A percentile compares a stretch with the other conserved stretches of the same genome.
Evolutionary conservation across 2,797 vertebrate species (phyloP).

Genomic region (Furcifer pardalis): DNA sequence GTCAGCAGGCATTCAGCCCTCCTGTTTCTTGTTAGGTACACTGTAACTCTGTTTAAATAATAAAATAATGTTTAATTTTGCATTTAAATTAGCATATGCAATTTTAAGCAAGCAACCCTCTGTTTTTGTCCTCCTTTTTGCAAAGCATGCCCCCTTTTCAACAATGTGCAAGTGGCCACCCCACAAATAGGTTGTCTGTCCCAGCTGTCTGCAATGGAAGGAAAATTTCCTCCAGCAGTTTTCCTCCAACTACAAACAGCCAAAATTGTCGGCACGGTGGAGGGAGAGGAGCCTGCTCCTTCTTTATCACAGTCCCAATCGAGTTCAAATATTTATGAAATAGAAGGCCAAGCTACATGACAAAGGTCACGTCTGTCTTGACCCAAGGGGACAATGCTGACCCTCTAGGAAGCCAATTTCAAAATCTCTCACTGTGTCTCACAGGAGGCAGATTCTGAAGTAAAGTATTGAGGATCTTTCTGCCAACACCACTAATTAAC

Average conservation of each 20-base stretch:
- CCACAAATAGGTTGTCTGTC: too few species aligned
- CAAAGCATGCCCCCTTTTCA: too few species aligned
- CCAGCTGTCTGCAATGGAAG: too few species aligned
- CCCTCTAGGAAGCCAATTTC: background rate
- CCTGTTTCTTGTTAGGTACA: too few species aligned
- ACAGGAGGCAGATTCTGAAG: background rate
- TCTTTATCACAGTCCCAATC: background rate
- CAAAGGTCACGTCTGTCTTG: background rate
- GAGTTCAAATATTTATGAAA: background rate
- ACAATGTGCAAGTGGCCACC: too few species aligned
- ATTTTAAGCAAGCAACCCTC: too few species aligned
- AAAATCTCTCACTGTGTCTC: background rate
- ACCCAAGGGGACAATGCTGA: constrained; percentile 2
- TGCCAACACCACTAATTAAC: constrained; percentile 22
- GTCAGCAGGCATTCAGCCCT: too few species aligned
- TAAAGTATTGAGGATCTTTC: background rate
- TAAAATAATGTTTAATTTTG: too few species aligned
- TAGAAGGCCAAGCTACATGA: background rate
- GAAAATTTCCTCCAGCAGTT: background rate
- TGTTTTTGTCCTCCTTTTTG: too few species aligned
- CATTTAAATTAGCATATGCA: too few species aligned
- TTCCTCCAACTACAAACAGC: background rate
- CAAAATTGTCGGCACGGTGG: background rate
- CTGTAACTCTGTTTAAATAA: too few species aligned
- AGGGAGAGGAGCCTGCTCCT: background rate